Evolutionary conservation across 2,888 invertebrate genomes (phyloP).

Genomic region (Ophion costatus): DNA sequence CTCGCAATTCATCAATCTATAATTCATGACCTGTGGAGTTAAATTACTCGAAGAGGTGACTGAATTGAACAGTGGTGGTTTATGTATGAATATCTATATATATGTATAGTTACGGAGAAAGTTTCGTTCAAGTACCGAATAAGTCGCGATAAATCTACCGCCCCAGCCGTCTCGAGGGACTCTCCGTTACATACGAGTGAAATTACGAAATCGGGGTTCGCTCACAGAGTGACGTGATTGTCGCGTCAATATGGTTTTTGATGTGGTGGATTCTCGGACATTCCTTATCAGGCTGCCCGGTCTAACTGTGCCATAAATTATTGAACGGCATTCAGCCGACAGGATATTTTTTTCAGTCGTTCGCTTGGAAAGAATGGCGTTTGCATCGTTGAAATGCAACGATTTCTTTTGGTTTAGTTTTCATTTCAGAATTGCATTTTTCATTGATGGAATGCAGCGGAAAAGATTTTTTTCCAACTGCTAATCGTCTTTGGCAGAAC

Average conservation of each 20-base stretch:
- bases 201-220: constrained; percentile 57
- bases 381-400: no score
- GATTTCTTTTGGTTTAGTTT: no score
- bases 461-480: no score
- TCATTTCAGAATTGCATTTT: no score
- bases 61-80: constrained; percentile 29
- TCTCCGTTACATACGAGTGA: constrained; percentile 36
- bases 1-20: constrained; percentile 50
- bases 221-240: constrained; percentile 23
- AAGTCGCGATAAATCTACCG: constrained; percentile 56
- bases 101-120: constrained; percentile 48
- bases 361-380: neutral
- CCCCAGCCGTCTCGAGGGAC: constrained; percentile 22
- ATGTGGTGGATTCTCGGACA: constrained; percentile 15
- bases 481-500: no score
- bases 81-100: neutral
- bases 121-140: constrained; percentile 53
- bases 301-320: constrained; percentile 22
- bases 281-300: constrained; percentile 22
- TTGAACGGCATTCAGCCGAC: constrained; percentile 8
- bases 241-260: constrained; percentile 36
- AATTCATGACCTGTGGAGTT: constrained; percentile 17
- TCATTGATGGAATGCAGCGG: no score
- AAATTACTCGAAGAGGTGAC: constrained; percentile 33
- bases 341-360: neutral